A percentile compares a stretch with the other conserved stretches of the same genome.
These are phyloP conservation scores for Branchellion lobata DNA, from an alignment of 2,888 invertebrate species.

Conservation along the genomic window DNA sequence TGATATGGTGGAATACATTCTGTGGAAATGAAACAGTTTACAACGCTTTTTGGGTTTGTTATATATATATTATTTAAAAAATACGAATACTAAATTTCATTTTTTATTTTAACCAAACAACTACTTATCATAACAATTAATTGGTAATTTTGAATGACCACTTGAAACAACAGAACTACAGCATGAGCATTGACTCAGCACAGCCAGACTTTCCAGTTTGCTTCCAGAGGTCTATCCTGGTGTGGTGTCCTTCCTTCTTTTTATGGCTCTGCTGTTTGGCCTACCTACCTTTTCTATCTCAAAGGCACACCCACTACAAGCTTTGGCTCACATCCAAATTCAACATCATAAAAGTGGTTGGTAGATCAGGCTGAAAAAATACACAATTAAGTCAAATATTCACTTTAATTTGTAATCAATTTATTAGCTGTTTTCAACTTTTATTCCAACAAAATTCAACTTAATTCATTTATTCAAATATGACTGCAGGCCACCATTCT, in stretches of 20 bases:
- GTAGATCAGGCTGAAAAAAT: constrained; percentile 9
- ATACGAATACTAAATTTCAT: constrained; percentile 1
- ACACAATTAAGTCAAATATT: too few species aligned
- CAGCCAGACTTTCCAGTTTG: constrained; percentile 48
- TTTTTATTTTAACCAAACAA: background rate
- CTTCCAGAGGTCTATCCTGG: constrained; percentile 49
- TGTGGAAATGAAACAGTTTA: constrained; percentile 46
- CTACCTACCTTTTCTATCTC: constrained; percentile 46
- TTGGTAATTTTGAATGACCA: constrained; percentile 24
- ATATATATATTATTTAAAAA: background rate
- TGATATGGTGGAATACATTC: constrained; percentile 41
- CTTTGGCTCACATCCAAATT: constrained; percentile 29
- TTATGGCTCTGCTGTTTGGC: constrained; percentile 41
- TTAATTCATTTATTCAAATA: too few species aligned
- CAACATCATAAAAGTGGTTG: constrained; percentile 43
- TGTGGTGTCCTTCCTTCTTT: constrained; percentile 48
- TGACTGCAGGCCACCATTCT: background rate
- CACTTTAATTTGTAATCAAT: too few species aligned
- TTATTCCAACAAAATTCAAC: background rate
- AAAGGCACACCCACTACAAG: background rate
- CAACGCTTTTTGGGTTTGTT: constrained; percentile 48
- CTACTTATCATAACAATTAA: background rate
- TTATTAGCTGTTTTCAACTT: too few species aligned
- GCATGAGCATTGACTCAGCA: constrained; percentile 42
- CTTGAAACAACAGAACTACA: constrained; percentile 17